phyloP scores from a whole-genome alignment of 2,888 invertebrate genomes.

The Heteromyza rotundicornis region DNA sequence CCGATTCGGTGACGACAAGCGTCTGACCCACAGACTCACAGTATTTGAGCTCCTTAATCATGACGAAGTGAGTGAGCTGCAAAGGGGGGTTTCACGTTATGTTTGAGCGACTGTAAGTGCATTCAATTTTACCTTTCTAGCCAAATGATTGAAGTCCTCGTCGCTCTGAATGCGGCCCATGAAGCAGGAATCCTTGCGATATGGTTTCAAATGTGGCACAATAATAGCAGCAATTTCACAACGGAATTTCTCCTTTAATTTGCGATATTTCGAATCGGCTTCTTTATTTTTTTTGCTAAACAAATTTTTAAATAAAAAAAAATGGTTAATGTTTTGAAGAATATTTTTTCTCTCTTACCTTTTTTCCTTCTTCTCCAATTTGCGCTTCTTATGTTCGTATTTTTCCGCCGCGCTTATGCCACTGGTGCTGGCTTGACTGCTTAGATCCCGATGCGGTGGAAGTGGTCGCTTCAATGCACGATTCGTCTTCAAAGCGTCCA shows the following conservation, averaged over 20 bases:
- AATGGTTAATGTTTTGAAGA: background rate
- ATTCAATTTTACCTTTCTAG: slow-evolving; percentile 75
- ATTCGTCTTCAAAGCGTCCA: slow-evolving; percentile 50
- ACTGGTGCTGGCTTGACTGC: slow-evolving; percentile 31
- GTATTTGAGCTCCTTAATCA: slow-evolving; percentile 93
- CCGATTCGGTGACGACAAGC: slow-evolving; percentile 62
- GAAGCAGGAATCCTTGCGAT: slow-evolving; percentile 82
- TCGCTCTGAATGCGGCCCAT: slow-evolving; percentile 85
- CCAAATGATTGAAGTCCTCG: slow-evolving; percentile 93
- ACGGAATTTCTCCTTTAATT: slow-evolving; percentile 86
- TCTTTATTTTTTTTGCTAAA: slow-evolving; percentile 40
- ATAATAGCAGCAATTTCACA: slow-evolving; percentile 80
- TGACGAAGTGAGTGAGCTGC: slow-evolving; percentile 93
- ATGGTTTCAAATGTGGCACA: slow-evolving; percentile 87
- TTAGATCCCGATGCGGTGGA: slow-evolving; percentile 37
- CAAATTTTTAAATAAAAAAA: background rate
- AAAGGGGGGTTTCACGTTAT: slow-evolving; percentile 44
- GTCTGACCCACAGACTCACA: slow-evolving; percentile 69
- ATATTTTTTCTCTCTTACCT: slow-evolving; percentile 32
- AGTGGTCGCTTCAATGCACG: slow-evolving; percentile 44
- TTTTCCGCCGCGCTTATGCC: slow-evolving; percentile 20
- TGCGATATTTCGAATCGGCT: slow-evolving; percentile 69
- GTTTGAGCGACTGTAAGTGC: background rate
- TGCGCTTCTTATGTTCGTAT: slow-evolving; percentile 43
- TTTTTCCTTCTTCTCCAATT: slow-evolving; percentile 43